Evolutionary conservation across 37 sponge, comb jelly and placozoan species (phyloP).

Genomic region (Dysidea cf. avara): DNA sequence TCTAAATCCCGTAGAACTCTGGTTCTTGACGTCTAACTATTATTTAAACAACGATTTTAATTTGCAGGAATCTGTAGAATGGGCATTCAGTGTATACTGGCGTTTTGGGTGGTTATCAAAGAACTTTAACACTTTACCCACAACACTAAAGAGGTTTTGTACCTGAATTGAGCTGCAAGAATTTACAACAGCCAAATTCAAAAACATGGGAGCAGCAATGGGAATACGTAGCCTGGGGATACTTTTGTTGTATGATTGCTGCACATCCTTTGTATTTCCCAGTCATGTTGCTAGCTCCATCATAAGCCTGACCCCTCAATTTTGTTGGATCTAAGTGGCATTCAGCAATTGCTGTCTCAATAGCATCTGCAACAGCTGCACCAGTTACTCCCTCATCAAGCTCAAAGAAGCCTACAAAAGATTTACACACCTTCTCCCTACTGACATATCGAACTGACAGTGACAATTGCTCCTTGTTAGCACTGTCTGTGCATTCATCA

Average conservation of each 20-base stretch:
- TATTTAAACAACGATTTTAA: too few species aligned
- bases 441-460: conserved; percentile 12
- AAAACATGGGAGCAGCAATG: too few species aligned
- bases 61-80: too few species aligned
- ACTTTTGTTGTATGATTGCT: conserved; percentile 18
- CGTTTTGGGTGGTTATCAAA: too few species aligned
- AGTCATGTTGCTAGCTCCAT: too few species aligned
- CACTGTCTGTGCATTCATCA: conserved; percentile 13
- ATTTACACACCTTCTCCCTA: conserved; percentile 8
- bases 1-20: too few species aligned
- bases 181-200: too few species aligned
- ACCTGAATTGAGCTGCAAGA: too few species aligned
- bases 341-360: conserved; percentile 8
- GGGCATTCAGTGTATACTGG: too few species aligned
- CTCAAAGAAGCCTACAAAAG: too few species aligned
- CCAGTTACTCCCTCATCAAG: conserved; percentile 39
- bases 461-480: conserved; percentile 20
- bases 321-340: conserved; percentile 28
- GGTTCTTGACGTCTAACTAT: too few species aligned
- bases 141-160: conserved; percentile 36
- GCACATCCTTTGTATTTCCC: too few species aligned
- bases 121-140: conserved; percentile 19
- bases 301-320: conserved; percentile 38
- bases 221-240: conserved; percentile 36
- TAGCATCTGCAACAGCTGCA: conserved; percentile 29